Evolutionary conservation across 2,797 vertebrate species (phyloP), one percentile per base, ranked within the genome.

Genomic region (Etheostoma nigrum): DNA sequence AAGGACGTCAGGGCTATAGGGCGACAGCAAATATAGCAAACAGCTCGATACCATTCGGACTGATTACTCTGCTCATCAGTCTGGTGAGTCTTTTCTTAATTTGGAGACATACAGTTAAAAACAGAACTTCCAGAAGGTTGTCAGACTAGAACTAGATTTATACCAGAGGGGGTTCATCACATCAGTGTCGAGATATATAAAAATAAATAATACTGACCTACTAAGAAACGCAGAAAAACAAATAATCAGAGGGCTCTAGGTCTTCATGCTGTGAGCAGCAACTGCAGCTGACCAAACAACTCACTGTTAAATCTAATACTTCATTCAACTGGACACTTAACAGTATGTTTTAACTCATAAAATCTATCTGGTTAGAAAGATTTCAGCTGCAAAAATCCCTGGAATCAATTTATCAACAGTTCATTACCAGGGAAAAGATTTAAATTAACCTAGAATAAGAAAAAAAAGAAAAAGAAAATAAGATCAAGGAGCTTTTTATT

Each of bases 211-310:
- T 15, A 62, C 4, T 4, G 48, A 49, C 47, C 58, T 51, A 4
- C 59, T 33, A 13, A 60, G 61, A 78, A 62, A 49, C 25, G 18
- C 53, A 49, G 21, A 21, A 59, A 58, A 67, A 72, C 23, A 79
- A 67, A 36, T 0, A 1, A 14, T 54, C n/a, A 8, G 18, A 62
- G 8, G n/a, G 0, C 25, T 25, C 5, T 3, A 0, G 2, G 15
- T 66, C 12, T 15, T 67, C 71, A 13, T 47, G 68, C 53, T 55
- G 84, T 1, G 67, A 74, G 27, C 23, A 9, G 14, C 3, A 25
- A 15, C 60, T 10, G 2, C 83, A 85, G 82, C 86, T 90, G 86
- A 74, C 1, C 27, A 85, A 89, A 85, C 86, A 79, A 4, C 16
- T 53, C 27, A 2, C 30, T 2, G 0, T 15, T n/a, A 16, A 19